Evolutionary conservation across 1,140 invertebrate species (phyloP).

Genomic region (Papilio polytes): DNA sequence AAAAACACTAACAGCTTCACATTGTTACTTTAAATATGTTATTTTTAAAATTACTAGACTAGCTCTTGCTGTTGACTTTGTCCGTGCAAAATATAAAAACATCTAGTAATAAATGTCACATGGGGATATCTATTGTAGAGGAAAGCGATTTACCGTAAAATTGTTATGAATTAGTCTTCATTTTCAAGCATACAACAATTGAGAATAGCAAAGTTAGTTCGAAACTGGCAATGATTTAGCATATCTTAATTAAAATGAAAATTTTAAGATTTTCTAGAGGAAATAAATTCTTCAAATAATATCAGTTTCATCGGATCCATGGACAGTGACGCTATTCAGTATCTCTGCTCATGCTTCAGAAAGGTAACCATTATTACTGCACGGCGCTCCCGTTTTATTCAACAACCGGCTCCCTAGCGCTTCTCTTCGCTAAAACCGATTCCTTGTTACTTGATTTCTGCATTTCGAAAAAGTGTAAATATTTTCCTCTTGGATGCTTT

Average conservation of each 20-base stretch:
- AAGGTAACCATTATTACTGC: constrained; percentile 76
- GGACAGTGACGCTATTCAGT: constrained; percentile 44
- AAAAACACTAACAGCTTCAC: background rate
- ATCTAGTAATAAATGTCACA: no score
- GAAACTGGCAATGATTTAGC: no score
- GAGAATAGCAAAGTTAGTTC: no score
- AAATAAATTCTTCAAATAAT: background rate
- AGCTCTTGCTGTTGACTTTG: no score
- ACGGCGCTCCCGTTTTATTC: constrained; percentile 73
- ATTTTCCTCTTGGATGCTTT: constrained; percentile 80
- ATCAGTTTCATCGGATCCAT: constrained; percentile 12
- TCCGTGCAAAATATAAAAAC: no score
- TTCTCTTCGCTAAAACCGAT: constrained; percentile 79
- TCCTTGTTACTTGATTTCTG: constrained; percentile 83
- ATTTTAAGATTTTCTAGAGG: background rate
- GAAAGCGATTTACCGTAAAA: no score
- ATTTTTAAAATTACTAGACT: no score
- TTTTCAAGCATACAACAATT: no score
- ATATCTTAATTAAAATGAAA: no score
- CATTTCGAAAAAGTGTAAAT: constrained; percentile 83
- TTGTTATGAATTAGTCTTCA: no score
- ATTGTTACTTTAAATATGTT: background rate
- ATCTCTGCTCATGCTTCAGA: constrained; percentile 61
- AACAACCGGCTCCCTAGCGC: constrained; percentile 68
- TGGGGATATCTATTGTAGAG: no score